Evolutionary conservation across 1,140 invertebrate genomes (phyloP), one percentile per base, ranked within the genome.

Genomic region (Drosophila kepulauana): DNA sequence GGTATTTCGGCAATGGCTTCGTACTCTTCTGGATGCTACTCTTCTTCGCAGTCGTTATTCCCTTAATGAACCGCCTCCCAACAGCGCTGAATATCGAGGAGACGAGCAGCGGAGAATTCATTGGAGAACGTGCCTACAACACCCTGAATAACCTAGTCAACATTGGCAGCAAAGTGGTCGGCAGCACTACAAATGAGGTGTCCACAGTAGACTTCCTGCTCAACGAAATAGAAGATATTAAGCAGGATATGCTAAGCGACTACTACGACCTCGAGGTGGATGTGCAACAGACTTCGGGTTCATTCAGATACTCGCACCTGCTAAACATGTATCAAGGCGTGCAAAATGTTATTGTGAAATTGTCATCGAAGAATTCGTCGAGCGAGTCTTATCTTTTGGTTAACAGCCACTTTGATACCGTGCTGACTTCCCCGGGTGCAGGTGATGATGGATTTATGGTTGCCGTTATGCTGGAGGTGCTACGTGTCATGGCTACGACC

Each of bases 351-450:
- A 93, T 97, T 41, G 97, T 96, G 1, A 96, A 95, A 91, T 93
- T 98, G 54, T 94, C 95, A 30, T 93, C 94, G 0, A 93, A 93
- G 76, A 75, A 62, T 43, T 77, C 88, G 3, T 57, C 20, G 0
- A 91, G 91, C 30, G 45, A 76, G 5, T 72, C 78, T 2, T 79
- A 97, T 91, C 93, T 99, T 58, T 93, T 99, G 61, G 94, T 99
- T 51, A 99, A 99, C 93, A 99, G 98, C 92, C 98, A 99, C 93
- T 98, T 96, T 93, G 98, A 99, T 93, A 95, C 97, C 43, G 97
- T 98, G 81, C 93, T 96, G 28, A 96, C 96, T 81, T 98, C 97
- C 76, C 78, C 78, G 7, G 81, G 69, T 33, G n/a, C 62, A 41
- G 96, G 95, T 73, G 97, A 97, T 46, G 82, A 82, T 63, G 79